phyloP scores from a whole-genome alignment of 2,888 invertebrate species.

The Brachynemurus nebulosus region DNA sequence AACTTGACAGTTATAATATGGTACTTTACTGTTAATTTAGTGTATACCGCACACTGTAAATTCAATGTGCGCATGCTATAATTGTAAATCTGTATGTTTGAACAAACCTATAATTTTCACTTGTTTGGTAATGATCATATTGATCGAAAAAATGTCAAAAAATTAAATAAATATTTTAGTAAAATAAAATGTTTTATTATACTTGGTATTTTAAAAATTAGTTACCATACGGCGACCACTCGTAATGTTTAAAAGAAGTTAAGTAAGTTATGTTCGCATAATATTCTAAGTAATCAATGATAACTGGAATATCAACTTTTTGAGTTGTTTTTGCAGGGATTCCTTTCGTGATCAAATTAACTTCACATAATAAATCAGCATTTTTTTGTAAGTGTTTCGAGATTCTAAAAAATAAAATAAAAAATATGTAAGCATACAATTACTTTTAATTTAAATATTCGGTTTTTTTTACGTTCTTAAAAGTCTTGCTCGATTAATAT shows the following conservation, averaged over 20 bases:
- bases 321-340: constrained; percentile 32
- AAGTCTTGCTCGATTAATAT: not conserved
- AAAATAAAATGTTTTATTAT: too few species aligned
- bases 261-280: constrained; percentile 26
- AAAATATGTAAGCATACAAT: not conserved
- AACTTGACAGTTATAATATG: too few species aligned
- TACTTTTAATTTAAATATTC: too few species aligned
- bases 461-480: not conserved
- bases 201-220: too few species aligned
- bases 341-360: constrained; percentile 33
- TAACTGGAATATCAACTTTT: constrained; percentile 29
- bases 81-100: too few species aligned
- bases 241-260: not conserved
- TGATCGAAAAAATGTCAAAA: too few species aligned
- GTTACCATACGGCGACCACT: not conserved
- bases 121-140: too few species aligned
- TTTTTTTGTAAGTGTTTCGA: constrained; percentile 36
- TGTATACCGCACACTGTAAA: too few species aligned
- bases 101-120: too few species aligned
- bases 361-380: constrained; percentile 31
- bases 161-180: too few species aligned
- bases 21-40: too few species aligned
- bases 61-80: too few species aligned
- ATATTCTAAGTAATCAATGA: constrained; percentile 36
- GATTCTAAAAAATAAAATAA: constrained; percentile 27